A percentile compares a stretch with the other conserved stretches of the same genome.
phyloP scores from a whole-genome alignment of 2,113 vertebrate genomes.

The Nymphicus hollandicus region DNA sequence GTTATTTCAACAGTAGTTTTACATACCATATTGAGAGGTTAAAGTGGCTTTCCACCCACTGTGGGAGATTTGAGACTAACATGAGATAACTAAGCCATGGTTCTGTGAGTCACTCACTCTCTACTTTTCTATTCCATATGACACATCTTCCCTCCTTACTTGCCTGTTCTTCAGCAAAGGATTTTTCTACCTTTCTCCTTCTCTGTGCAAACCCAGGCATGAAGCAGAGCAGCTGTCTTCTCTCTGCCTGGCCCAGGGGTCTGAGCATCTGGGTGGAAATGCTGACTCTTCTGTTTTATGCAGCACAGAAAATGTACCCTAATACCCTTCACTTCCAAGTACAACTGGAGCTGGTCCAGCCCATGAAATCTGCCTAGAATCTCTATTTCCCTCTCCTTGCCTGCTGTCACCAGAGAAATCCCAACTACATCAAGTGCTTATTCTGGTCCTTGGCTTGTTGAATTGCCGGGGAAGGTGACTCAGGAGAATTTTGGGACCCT shows the following conservation, averaged over 20 bases:
- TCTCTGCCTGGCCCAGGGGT: slow-evolving; percentile 26
- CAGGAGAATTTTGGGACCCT: slow-evolving; percentile 36
- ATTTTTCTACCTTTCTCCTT: neutral
- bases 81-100: neutral
- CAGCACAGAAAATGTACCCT: slow-evolving; percentile 35
- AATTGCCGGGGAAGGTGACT: slow-evolving; percentile 50
- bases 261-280: slow-evolving; percentile 44
- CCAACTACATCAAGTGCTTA: slow-evolving; percentile 49
- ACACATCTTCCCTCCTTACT: neutral
- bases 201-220: neutral
- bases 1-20: neutral
- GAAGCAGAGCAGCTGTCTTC: slow-evolving; percentile 32
- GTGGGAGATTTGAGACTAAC: slow-evolving; percentile 9
- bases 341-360: slow-evolving; percentile 53
- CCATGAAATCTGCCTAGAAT: slow-evolving; percentile 60
- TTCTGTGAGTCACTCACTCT: neutral
- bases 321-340: slow-evolving; percentile 57
- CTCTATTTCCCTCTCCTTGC: slow-evolving; percentile 53
- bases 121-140: neutral
- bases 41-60: slow-evolving; percentile 21
- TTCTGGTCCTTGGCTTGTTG: slow-evolving; percentile 37
- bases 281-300: slow-evolving; percentile 35
- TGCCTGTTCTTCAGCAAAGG: neutral
- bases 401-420: slow-evolving; percentile 56
- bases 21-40: neutral